Percentiles rank a stretch among this genome's conserved stretches.
These are phyloP conservation scores for Hydrophis major DNA, from an alignment of 2,797 vertebrate genomes.

Conservation along the genomic window DNA sequence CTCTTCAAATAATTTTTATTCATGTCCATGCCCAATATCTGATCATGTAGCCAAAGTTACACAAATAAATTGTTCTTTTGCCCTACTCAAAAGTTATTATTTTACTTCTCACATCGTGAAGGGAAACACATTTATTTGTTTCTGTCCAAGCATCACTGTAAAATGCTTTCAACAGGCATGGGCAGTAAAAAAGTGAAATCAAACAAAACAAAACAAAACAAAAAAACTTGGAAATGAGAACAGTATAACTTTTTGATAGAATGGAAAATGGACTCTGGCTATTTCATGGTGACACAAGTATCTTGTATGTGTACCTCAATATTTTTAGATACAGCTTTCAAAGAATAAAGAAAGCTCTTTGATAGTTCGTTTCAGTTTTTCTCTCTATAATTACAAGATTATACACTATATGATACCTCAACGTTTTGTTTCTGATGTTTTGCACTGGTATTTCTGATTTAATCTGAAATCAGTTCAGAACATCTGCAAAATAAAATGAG, in stretches of 20 bases:
- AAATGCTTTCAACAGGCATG: not conserved
- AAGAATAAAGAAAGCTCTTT: not conserved
- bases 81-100: not conserved
- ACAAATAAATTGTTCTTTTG: not conserved
- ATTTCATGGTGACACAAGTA: not conserved
- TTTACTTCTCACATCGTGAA: not conserved
- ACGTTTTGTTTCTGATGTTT: not conserved
- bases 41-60: not conserved
- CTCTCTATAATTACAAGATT: not conserved
- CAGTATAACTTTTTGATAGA: not conserved
- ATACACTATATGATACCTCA: not conserved
- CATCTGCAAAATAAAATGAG: not conserved
- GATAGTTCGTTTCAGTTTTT: not conserved
- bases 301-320: not conserved
- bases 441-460: not conserved
- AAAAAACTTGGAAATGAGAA: not conserved
- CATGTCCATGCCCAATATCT: not conserved
- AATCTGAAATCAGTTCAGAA: not conserved
- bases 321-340: conserved; percentile 17
- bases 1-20: not conserved
- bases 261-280: not conserved
- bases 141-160: not conserved
- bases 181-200: not conserved
- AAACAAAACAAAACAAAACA: not conserved
- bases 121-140: not conserved